These are phyloP conservation scores for Chiroxiphia lanceolata DNA, from an alignment of 2,797 vertebrate species.

Conservation along the genomic window DNA sequence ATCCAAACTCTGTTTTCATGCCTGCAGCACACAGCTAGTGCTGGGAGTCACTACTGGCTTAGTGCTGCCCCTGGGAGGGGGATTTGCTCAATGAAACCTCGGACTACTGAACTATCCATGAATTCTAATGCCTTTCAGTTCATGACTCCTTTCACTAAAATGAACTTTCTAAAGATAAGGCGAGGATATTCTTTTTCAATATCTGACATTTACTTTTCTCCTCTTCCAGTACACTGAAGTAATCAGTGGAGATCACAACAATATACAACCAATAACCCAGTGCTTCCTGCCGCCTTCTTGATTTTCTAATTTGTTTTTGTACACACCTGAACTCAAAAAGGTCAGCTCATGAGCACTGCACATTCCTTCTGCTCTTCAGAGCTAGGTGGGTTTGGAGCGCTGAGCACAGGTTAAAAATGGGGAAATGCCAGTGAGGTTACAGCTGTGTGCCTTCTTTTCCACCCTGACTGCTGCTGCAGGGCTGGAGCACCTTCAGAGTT, in stretches of 20 bases:
- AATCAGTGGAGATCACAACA: neutral
- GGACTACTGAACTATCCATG: neutral
- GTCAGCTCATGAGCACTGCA: neutral
- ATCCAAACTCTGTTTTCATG: neutral
- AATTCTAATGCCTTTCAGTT: neutral
- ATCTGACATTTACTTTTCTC: conserved; percentile 48
- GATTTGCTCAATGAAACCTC: neutral
- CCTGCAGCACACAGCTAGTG: neutral
- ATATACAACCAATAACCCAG: neutral
- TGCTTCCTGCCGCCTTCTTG: neutral
- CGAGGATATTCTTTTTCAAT: neutral
- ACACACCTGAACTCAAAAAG: neutral
- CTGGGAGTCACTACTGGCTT: neutral
- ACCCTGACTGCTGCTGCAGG: neutral
- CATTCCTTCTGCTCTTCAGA: neutral
- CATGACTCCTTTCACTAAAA: neutral
- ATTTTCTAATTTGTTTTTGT: conserved; percentile 18
- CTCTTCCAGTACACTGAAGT: neutral
- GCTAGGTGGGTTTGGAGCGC: neutral
- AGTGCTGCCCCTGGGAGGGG: neutral
- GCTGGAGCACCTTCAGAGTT: neutral
- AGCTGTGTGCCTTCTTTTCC: neutral
- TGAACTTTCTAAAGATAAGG: neutral
- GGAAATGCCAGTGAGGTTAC: neutral
- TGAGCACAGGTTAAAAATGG: neutral